Base-by-base conservation (phyloP, 2,797 vertebrate genomes). In the Pelodytes ibericus region DNA sequence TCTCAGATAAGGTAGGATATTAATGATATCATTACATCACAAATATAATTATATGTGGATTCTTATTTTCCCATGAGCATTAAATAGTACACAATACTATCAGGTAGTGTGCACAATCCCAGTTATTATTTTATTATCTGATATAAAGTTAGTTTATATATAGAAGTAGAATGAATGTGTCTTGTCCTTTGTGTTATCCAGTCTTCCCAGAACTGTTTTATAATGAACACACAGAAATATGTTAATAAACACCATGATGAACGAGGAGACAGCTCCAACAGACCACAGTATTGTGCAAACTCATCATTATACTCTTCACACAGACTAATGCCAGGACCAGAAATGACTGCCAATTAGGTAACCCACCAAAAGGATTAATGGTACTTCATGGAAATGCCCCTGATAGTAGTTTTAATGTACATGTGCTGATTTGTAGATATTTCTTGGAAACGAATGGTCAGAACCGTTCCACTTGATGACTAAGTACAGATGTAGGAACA, bases 271-370 rank as follows among this genome's bases (percentile, higher is more conserved):
- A 77, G 79, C 63, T 44, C 83, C 84, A 84, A 88, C 83, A 86
- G 86, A 87, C 82, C 81, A 78, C 59, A 53, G 2, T 3, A 75
- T 84, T 71, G 84, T 82, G 80, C 83, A 83, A 74, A 80, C 80
- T 86, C 70, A 66, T 78, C 84, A 86, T 81, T 82, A 78, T 87
- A 81, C 82, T 83, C 86, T 79, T 82, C 82, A 75, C 1, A 58
- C 59, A 84, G 81, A 86, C 80, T 81, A 84, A 87, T 81, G 88
- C 63, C 0, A 62, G 81, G 81, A 88, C 81, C 80, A 51, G 80
- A 77, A 88, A 86, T 80, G 88, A 83, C 85, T 90, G 83, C 83
- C 83, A 87, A 88, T 83, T 77, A 87, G 86, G 82, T 85, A 84
- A 85, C 82, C 81, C 85, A 77, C 79, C 56, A 69, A 70, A 51